These are phyloP conservation scores for Falco naumanni DNA, from an alignment of 2,797 vertebrate genomes.

Conservation along the genomic window DNA sequence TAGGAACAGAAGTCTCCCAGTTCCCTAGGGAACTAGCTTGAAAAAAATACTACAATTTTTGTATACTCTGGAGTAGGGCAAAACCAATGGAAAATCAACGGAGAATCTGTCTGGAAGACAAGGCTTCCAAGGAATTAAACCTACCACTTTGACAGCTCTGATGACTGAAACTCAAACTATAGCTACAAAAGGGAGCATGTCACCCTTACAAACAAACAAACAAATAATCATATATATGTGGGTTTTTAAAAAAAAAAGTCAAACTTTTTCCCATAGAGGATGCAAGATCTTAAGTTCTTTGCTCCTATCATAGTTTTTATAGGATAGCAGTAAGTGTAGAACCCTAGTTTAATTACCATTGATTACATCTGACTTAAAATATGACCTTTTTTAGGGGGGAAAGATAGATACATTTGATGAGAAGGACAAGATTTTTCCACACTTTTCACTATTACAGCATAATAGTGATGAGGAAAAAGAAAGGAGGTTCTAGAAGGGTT, in stretches of 20 bases:
- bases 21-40: background rate
- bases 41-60: background rate
- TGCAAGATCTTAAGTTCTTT: background rate
- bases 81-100: background rate
- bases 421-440: background rate
- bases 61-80: background rate
- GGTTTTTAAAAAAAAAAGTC: background rate
- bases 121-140: background rate
- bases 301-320: background rate
- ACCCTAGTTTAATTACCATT: background rate
- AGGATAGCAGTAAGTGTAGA: background rate
- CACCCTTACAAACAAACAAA: background rate
- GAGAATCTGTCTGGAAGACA: background rate
- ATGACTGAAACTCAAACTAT: background rate
- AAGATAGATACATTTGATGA: background rate
- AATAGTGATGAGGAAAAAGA: background rate
- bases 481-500: background rate
- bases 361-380: background rate
- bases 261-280: background rate
- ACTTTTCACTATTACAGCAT: rapidly evolving
- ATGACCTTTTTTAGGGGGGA: rapidly evolving
- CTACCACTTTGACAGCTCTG: background rate
- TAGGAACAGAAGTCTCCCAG: background rate
- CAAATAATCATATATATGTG: no score
- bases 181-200: background rate